Evolutionary conservation across 35 echinoderm and acorn worm genomes (phyloP), one percentile per base, ranked within the genome.

Genomic region (Diadema setosum): DNA sequence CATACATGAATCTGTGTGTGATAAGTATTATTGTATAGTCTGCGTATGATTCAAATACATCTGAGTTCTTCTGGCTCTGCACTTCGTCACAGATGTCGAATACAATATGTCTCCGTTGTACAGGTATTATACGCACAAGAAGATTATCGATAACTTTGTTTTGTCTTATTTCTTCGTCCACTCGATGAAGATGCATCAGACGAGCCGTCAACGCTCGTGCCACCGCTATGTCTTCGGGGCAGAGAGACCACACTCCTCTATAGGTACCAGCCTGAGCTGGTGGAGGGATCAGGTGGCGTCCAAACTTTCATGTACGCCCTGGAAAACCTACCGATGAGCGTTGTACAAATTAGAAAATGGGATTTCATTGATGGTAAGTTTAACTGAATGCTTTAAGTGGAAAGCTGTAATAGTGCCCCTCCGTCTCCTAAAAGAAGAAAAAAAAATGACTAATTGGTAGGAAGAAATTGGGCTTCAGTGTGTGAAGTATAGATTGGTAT

Each of bases 171-270:
- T 24, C 21, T 60, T 60, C 57, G 30, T 60, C 21, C 49, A 33
- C 24, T 34, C 37, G 17, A 23, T 56, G n/a, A 46, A 84, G 82
- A 84, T 5, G 45, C 57, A 7, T 65, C 83, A 44, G n/a, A 65
- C 29, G 58, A 65, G 1, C 21, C 40, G 33, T 8, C 61, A 11
- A 67, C 83, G 40, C 58, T 61, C 3, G 37, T 44, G 2, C 83
- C 49, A 43, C 42, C 83, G 18, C 21, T 70, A 1, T 86, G 83
- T 27, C 45, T 86, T 7, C 20, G 42, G 31, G 41, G 61, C 2
- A 86, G 60, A 65, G 83, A 86, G 40, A 42, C 58, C 39, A 86
- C 39, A 5, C 83, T 86, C 17, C 30, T 86, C 27, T 86, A 86
- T 33, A 5, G 61, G 45, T 86, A 86, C 60, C 46, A 46, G 37